A percentile compares a stretch with the other conserved stretches of the same genome.
Evolutionary conservation across 2,113 vertebrate species (phyloP).

Genomic region (Oxyruncus cristatus): DNA sequence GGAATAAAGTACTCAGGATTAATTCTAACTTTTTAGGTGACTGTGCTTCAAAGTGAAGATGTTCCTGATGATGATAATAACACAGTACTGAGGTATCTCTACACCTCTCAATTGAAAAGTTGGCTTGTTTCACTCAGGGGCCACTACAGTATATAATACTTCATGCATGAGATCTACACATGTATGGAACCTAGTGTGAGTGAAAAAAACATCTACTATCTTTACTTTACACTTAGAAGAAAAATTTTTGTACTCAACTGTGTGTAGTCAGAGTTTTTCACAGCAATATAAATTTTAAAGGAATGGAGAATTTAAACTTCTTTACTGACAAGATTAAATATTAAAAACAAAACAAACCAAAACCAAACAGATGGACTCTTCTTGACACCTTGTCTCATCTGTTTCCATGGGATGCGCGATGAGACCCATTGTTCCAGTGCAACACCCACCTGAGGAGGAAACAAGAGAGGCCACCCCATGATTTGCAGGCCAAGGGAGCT

Average conservation of each 20-base stretch:
- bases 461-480: not conserved
- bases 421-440: not conserved
- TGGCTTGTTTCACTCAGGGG: not conserved
- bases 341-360: not conserved
- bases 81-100: not conserved
- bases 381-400: not conserved
- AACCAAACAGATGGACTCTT: not conserved
- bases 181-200: accelerated
- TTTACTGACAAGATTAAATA: not conserved
- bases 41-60: not conserved
- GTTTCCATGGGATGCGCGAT: not conserved
- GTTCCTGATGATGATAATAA: not conserved
- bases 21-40: not conserved
- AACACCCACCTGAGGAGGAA: not conserved
- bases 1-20: not conserved
- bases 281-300: not conserved
- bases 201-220: not conserved
- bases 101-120: not conserved
- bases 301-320: not conserved
- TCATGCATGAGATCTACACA: not conserved
- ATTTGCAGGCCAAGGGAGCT: not conserved
- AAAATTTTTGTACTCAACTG: not conserved
- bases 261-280: not conserved
- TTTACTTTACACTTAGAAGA: not conserved
- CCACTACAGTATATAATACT: not conserved